Evolutionary conservation across 2,113 vertebrate genomes (phyloP).

Genomic region (Sus scrofa): DNA sequence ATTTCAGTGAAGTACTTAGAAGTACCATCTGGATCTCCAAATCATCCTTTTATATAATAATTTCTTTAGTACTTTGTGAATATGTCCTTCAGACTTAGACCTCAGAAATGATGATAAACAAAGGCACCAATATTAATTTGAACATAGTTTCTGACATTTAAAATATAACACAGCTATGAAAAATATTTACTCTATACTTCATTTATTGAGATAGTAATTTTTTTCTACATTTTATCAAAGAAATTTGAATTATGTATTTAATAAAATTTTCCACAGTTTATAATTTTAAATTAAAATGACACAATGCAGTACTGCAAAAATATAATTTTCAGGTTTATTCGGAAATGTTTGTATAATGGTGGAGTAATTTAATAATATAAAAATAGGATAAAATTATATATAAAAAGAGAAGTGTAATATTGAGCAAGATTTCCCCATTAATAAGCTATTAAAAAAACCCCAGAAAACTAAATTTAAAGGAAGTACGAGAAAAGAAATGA

Average conservation of each 20-base stretch:
- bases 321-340: neutral
- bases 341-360: neutral
- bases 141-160: neutral
- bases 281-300: constrained; percentile 32
- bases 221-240: neutral
- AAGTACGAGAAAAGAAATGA: neutral
- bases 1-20: neutral
- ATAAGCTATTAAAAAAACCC: neutral
- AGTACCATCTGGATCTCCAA: neutral
- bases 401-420: neutral
- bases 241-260: neutral
- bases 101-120: neutral
- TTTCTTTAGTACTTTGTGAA: neutral
- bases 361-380: neutral
- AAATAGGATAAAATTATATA: neutral
- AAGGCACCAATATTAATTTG: neutral
- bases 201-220: neutral
- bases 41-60: neutral
- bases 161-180: neutral
- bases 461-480: neutral
- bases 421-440: neutral
- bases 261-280: neutral
- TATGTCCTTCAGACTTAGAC: neutral
- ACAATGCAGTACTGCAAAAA: neutral
- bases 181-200: neutral